Conservation (phyloP, 2,797 vertebrate species). For the Acridotheres tristis region DNA sequence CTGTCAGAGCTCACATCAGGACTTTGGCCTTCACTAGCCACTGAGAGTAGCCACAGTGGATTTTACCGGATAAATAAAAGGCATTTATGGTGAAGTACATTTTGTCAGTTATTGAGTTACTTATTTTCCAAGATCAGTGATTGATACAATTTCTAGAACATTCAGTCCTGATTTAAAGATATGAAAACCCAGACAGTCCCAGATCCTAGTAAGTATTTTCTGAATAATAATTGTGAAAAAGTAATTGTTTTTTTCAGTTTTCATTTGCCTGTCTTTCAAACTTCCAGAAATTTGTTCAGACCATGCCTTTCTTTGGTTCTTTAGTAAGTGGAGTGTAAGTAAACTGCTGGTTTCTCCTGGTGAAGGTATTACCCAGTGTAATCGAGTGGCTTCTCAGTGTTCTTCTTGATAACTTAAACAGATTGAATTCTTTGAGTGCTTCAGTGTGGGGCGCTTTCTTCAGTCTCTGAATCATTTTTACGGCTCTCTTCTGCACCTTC, state of each 20-base stretch:
- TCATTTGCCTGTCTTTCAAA: background rate
- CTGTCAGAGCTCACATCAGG: background rate
- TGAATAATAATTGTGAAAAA: background rate
- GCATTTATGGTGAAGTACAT: background rate
- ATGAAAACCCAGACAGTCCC: background rate
- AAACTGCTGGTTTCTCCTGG: background rate
- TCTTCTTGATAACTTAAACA: conserved; percentile 63
- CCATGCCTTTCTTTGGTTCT: background rate
- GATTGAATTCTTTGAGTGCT: conserved; percentile 44
- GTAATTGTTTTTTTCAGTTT: background rate
- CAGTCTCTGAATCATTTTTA: conserved; percentile 65
- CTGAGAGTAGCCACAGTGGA: background rate
- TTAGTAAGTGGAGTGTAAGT: background rate
- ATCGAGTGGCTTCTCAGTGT: conserved; percentile 14
- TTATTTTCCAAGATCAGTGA: background rate
- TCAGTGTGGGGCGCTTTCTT: background rate
- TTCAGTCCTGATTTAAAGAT: background rate
- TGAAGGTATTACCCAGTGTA: conserved; percentile 1
- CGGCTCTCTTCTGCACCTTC: conserved; percentile 46
- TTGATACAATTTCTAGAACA: background rate
- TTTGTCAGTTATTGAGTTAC: background rate
- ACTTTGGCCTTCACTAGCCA: background rate
- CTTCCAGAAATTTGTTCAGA: background rate
- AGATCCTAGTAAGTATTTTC: background rate
- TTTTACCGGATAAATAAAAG: background rate